Evolutionary conservation across 2,888 invertebrate genomes (phyloP), one percentile per base, ranked within the genome.

Genomic region (Protophormia terraenovae): DNA sequence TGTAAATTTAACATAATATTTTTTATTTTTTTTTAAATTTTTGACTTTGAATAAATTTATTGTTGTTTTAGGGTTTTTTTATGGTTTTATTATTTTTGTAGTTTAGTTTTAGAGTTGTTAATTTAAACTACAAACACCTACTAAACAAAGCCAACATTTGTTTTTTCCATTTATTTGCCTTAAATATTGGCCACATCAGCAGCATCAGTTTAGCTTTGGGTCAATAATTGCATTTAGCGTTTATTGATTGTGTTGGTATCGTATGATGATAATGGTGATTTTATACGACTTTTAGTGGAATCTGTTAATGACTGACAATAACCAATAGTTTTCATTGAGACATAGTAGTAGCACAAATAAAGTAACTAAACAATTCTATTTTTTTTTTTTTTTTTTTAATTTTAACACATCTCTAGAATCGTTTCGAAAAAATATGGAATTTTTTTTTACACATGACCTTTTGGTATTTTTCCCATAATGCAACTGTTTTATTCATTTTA

Each of bases 221-320:
- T 77, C 77, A 60, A 47, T 47, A 58, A 14, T 55, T 67, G 67
- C 77, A 66, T 55, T 67, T 35, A 16, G 2, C 10, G 67, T 67
- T 58, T 58, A 75, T n/a, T n/a, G n/a, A n/a, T n/a, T n/a, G n/a
- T n/a, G n/a, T n/a, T 69, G 41, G 45, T 22, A 14, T n/a, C 16
- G 35, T 50, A 64, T 6, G 60, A 24, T 47, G n/a, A 1, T 38
- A 6, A n/a, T 41, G 2, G 32, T 41, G n/a, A 12, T 2, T 12
- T 10, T 38, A 8, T 38, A 38, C 6, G 7, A 12, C 27, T n/a
- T 62, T 12, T 47, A 19, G 45, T 45, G 32, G 32, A 35, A 16
- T 16, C 10, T 72, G 45, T 22, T 60, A 45, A 64, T 75, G 35
- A 64, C 10, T 12, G 12, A 38, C 12, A 38, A 50, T 50, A 3